These are phyloP conservation scores for Gasterosteus nipponicus DNA, from an alignment of 2,113 vertebrate species.

Conservation along the genomic window DNA sequence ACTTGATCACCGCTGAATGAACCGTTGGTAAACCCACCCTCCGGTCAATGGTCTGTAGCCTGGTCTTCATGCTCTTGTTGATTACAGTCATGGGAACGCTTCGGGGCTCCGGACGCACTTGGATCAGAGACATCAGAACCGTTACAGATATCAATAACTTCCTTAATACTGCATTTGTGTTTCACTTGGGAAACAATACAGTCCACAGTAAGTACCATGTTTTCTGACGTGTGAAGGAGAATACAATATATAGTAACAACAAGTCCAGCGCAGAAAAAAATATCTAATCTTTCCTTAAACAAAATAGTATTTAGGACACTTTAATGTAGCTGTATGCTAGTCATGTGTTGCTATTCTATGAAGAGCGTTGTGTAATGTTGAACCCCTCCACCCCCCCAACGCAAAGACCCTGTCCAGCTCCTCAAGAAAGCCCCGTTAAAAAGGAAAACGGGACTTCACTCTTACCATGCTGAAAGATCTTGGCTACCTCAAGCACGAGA, in stretches of 20 bases:
- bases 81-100: constrained; percentile 71
- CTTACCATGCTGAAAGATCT: constrained; percentile 80
- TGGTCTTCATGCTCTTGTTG: constrained; percentile 77
- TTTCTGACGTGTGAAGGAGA: too few species aligned
- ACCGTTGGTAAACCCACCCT: constrained; percentile 57
- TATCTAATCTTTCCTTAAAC: too few species aligned
- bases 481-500: constrained; percentile 77
- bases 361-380: neutral
- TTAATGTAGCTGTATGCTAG: neutral
- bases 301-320: neutral
- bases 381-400: too few species aligned
- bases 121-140: constrained; percentile 23
- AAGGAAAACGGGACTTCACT: neutral
- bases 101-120: constrained; percentile 77
- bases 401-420: neutral
- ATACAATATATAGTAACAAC: neutral
- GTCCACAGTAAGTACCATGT: neutral
- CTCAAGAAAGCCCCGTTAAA: neutral
- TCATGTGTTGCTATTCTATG: neutral
- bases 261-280: neutral
- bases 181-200: neutral
- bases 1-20: neutral
- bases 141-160: neutral
- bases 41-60: constrained; percentile 72
- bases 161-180: neutral